phyloP scores from a whole-genome alignment of 2,113 vertebrate genomes.

The Sminthopsis crassicaudata region DNA sequence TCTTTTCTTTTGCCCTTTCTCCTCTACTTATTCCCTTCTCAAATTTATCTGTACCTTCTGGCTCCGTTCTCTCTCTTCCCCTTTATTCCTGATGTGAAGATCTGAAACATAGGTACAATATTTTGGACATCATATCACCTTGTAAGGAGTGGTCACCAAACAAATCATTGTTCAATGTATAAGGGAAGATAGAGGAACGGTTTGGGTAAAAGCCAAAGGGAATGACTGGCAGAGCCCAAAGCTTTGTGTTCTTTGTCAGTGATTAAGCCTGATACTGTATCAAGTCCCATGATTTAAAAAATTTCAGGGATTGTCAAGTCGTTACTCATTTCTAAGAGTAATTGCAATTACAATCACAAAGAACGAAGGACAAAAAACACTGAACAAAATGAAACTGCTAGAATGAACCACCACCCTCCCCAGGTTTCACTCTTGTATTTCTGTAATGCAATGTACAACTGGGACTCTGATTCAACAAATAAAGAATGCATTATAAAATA shows the following conservation, averaged over 20 bases:
- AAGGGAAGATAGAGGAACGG: slow-evolving; percentile 36
- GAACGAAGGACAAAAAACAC: slow-evolving; percentile 79
- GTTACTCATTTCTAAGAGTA: slow-evolving; percentile 78
- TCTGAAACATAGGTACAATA: slow-evolving; percentile 43
- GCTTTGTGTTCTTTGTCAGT: slow-evolving; percentile 54
- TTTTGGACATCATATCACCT: slow-evolving; percentile 21
- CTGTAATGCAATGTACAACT: slow-evolving; percentile 68
- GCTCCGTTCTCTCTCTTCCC: slow-evolving; percentile 28
- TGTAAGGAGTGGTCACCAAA: slow-evolving; percentile 58
- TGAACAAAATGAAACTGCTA: slow-evolving; percentile 76
- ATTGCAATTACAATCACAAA: slow-evolving; percentile 80
- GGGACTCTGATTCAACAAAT: slow-evolving; percentile 68
- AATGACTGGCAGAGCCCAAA: background rate
- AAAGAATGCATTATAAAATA: slow-evolving; percentile 75
- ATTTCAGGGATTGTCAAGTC: slow-evolving; percentile 72
- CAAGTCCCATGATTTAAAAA: slow-evolving; percentile 71
- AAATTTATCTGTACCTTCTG: slow-evolving; percentile 47
- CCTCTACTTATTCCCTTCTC: slow-evolving; percentile 28
- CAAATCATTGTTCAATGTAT: slow-evolving; percentile 42
- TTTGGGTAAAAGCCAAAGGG: background rate
- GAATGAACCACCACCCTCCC: slow-evolving; percentile 58
- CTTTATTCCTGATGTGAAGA: slow-evolving; percentile 8
- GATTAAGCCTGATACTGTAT: slow-evolving; percentile 70
- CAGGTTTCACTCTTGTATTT: slow-evolving; percentile 70
- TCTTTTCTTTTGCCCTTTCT: slow-evolving; percentile 4